Percentiles rank a stretch among this genome's conserved stretches.
Evolutionary conservation across 2,888 invertebrate genomes (phyloP).

Genomic region (Incurvaria masculella): DNA sequence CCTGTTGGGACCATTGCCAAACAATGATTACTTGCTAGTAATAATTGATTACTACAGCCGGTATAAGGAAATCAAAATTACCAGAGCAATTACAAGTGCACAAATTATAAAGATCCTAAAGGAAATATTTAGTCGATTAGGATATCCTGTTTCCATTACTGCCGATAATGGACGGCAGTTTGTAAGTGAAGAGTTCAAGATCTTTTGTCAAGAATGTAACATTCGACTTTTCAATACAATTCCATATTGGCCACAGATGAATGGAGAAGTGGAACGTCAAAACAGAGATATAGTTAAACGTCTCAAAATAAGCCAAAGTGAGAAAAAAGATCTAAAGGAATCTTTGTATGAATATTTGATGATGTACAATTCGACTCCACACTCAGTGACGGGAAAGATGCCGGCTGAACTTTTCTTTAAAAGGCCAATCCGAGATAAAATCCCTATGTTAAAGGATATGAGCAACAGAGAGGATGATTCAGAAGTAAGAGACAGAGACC

Average conservation of each 20-base stretch:
- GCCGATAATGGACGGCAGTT: slow-evolving; percentile 19
- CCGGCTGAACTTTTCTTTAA: slow-evolving; percentile 1
- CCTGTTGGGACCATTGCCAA: slow-evolving; percentile 17
- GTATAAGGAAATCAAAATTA: slow-evolving; percentile 9
- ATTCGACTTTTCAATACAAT: slow-evolving; percentile 16
- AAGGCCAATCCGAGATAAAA: slow-evolving; percentile 7
- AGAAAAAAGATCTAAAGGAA: slow-evolving; percentile 13
- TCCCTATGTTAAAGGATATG: slow-evolving; percentile 1
- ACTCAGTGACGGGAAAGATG: slow-evolving; percentile 5
- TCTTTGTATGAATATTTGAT: slow-evolving; percentile 9
- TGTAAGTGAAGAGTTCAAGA: slow-evolving; percentile 14
- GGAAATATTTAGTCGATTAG: slow-evolving; percentile 7
- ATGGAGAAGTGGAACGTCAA: slow-evolving; percentile 19
- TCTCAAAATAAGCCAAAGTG: slow-evolving; percentile 13
- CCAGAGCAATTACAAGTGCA: background rate
- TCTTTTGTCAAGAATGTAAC: slow-evolving; percentile 11
- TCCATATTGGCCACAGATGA: slow-evolving; percentile 20
- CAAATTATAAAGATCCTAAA: slow-evolving; percentile 3
- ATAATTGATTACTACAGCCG: slow-evolving; percentile 18
- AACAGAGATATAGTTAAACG: slow-evolving; percentile 21
- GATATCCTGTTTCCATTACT: slow-evolving; percentile 13
- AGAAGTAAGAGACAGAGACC: slow-evolving; percentile 11
- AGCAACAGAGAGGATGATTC: slow-evolving; percentile 3
- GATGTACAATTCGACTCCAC: slow-evolving; percentile 9
- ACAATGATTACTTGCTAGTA: slow-evolving; percentile 15